These are phyloP conservation scores for Drosophila sucinea DNA, from an alignment of 1,140 invertebrate genomes.

Conservation along the genomic window DNA sequence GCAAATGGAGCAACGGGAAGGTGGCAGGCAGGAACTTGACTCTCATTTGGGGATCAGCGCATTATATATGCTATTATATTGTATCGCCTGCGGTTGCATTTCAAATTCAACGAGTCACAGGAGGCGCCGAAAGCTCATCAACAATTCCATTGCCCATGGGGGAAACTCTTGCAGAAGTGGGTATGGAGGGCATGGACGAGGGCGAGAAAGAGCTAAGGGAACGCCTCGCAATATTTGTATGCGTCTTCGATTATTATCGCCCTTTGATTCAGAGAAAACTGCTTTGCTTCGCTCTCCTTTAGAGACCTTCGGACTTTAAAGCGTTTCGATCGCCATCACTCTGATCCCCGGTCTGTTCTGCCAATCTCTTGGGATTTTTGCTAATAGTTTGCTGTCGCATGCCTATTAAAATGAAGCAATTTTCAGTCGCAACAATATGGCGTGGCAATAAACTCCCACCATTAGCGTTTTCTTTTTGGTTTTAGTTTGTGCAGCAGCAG, in stretches of 20 bases:
- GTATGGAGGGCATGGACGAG: not conserved
- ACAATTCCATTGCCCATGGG: conserved; percentile 70
- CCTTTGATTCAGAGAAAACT: conserved; percentile 43
- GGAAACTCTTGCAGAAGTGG: conserved; percentile 17
- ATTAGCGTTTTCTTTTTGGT: conserved; percentile 40
- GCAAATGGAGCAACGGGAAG: not conserved
- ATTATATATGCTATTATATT: conserved; percentile 78
- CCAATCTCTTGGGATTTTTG: conserved; percentile 14
- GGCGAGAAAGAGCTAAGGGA: not conserved
- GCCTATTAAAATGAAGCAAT: conserved; percentile 33
- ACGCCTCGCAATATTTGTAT: conserved; percentile 59
- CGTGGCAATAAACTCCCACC: conserved; percentile 46
- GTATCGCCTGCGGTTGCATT: conserved; percentile 70
- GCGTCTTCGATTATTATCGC: conserved; percentile 25
- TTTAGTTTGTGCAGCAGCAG: conserved; percentile 4
- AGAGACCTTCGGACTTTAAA: conserved; percentile 27
- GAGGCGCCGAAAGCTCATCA: conserved; percentile 71
- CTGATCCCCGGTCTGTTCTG: not conserved
- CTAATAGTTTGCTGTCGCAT: conserved; percentile 51
- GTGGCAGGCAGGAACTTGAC: conserved; percentile 19
- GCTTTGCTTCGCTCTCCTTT: not conserved
- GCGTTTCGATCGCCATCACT: not conserved
- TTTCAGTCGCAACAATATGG: conserved; percentile 61
- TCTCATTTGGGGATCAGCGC: conserved; percentile 56
- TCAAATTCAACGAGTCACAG: conserved; percentile 66